Evolutionary conservation across 2,888 invertebrate genomes (phyloP).

Genomic region (Pheosia gnoma): DNA sequence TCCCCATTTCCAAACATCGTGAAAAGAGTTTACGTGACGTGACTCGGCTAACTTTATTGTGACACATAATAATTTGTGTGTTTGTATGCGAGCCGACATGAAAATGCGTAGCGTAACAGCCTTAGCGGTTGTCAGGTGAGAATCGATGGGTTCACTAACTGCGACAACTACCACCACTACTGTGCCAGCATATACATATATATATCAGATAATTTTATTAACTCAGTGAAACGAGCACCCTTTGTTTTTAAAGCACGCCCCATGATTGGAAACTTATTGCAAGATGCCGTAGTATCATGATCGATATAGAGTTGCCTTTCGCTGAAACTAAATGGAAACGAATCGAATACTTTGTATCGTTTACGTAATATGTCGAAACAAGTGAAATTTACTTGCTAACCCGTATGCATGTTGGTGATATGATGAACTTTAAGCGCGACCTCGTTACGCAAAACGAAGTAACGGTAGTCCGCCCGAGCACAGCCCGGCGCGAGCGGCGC

Average conservation of each 20-base stretch:
- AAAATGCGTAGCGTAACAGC: slow-evolving; percentile 20
- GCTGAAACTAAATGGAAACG: too few species aligned
- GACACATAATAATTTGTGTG: slow-evolving; percentile 22
- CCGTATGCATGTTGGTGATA: slow-evolving; percentile 50
- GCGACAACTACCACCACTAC: slow-evolving; percentile 33
- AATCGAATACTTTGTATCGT: neutral
- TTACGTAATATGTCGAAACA: slow-evolving; percentile 46
- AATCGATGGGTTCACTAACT: slow-evolving; percentile 41
- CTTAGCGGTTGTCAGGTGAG: neutral
- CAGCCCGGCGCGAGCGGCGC: slow-evolving; percentile 12
- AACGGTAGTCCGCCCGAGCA: slow-evolving; percentile 64
- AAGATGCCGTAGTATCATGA: too few species aligned
- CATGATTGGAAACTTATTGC: too few species aligned
- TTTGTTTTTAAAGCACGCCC: too few species aligned
- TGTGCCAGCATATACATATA: too few species aligned
- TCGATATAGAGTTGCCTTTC: too few species aligned
- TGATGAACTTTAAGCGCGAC: slow-evolving; percentile 63
- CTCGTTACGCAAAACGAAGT: slow-evolving; percentile 70
- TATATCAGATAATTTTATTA: too few species aligned
- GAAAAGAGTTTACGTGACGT: neutral
- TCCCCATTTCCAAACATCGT: too few species aligned
- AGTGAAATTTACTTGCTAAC: slow-evolving; percentile 60
- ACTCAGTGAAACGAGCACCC: too few species aligned
- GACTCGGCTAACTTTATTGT: slow-evolving; percentile 16
- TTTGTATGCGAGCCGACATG: slow-evolving; percentile 33